These are phyloP conservation scores for Hylomyscus alleni DNA, from an alignment of 2,797 vertebrate genomes.

Conservation along the genomic window DNA sequence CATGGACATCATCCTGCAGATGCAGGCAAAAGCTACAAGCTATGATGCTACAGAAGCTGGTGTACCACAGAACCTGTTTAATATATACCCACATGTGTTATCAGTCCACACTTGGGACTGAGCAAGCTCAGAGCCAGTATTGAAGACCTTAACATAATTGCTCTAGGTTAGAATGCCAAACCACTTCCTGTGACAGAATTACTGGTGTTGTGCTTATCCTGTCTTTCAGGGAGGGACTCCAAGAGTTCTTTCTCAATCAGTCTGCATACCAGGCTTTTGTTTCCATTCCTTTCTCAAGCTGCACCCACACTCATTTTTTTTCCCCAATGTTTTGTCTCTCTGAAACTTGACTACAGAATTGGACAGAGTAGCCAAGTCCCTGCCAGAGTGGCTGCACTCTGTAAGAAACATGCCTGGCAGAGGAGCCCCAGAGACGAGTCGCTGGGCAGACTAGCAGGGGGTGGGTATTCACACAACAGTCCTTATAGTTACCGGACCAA, in stretches of 20 bases:
- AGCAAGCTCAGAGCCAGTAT: background rate
- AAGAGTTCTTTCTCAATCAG: background rate
- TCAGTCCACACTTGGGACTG: background rate
- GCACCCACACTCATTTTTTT: background rate
- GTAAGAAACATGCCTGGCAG: background rate
- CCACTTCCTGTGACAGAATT: background rate
- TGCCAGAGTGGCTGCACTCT: background rate
- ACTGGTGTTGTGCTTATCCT: background rate
- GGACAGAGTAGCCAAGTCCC: background rate
- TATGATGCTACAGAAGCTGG: background rate
- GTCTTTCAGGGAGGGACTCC: background rate
- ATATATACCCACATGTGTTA: too few species aligned
- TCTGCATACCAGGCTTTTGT: background rate
- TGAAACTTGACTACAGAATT: background rate
- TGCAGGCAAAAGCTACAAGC: background rate
- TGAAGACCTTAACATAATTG: background rate
- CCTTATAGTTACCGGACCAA: background rate
- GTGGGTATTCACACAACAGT: background rate
- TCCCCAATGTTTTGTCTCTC: background rate
- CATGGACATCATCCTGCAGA: background rate
- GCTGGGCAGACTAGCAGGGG: too few species aligned
- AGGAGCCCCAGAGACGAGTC: rapidly evolving
- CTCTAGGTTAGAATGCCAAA: background rate
- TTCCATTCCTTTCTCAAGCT: background rate
- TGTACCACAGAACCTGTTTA: background rate